Base-by-base conservation (phyloP, 2,113 vertebrate genomes). In the Bungarus multicinctus region DNA sequence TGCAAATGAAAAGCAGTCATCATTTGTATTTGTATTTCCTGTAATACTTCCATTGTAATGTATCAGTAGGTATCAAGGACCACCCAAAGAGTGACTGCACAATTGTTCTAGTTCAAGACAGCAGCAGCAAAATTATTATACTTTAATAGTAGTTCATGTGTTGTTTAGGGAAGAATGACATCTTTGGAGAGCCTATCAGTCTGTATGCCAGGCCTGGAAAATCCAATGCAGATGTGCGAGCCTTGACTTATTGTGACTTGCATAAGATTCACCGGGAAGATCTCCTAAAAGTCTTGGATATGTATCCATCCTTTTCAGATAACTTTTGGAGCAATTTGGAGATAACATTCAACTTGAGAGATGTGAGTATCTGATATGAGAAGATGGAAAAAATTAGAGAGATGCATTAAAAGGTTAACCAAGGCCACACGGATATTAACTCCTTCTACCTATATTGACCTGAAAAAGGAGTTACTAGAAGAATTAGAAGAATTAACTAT, bases 281-380 rank as follows among this genome's bases (percentile, higher is more conserved):
- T 97, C 97, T 99, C 93, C 98, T 99, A 92, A 99, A 99, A 94
- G 99, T 99, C 93, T 94, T 99, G 94, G 99, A 99, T 97, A 99
- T 99, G 99, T 99, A 99, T 94, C 99, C 99, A 0, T 98, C 99
- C 96, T 99, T 99, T 93, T 97, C 99, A 0, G 98, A 99, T 96
- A 97, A 97, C 94, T 99, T 99, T 97, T 99, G 99, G 99, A 98
- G 97, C 96, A 99, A 99, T 96, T 93, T 99, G 92, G 99, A 99
- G 96, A 99, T 99, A 97, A 99, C 99, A 85, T 99, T 99, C 97
- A 99, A 99, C 97, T 97, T 99, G 86, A 97, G 98, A 98, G 99
- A 99, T 95, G 99, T 99, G 98, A 99, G 99, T 98, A 89, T 94
- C 91, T 92, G 93, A 90, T 64, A 0, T 45, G 81, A 69, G 30